Percentiles rank a stretch among this genome's conserved stretches.
Evolutionary conservation across 2,888 invertebrate genomes (phyloP).

Genomic region (Tetropium fuscum): DNA sequence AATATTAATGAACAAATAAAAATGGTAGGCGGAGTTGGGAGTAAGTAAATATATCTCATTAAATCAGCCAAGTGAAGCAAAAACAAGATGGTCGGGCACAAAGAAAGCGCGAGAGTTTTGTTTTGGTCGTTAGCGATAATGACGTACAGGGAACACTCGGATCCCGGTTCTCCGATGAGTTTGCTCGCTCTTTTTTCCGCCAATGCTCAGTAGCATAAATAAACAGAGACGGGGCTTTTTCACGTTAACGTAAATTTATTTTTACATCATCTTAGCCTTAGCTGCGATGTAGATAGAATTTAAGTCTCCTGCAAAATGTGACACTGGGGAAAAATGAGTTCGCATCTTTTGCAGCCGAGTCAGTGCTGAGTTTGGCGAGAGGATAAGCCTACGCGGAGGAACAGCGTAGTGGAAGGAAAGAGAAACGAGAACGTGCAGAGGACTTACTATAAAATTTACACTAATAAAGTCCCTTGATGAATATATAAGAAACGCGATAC

Average conservation of each 20-base stretch:
- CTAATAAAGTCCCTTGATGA: slow-evolving; percentile 65
- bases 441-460: slow-evolving; percentile 49
- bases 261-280: slow-evolving; percentile 55
- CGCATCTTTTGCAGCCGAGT: slow-evolving; percentile 42
- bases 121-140: slow-evolving; percentile 64
- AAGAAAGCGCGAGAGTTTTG: slow-evolving; percentile 62
- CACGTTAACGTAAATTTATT: slow-evolving; percentile 53
- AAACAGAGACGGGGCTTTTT: slow-evolving; percentile 25
- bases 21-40: slow-evolving; percentile 31
- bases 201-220: slow-evolving; percentile 13
- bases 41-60: slow-evolving; percentile 56
- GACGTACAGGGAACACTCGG: slow-evolving; percentile 59
- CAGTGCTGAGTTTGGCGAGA: slow-evolving; percentile 28
- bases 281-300: slow-evolving; percentile 58
- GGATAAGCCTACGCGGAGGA: slow-evolving; percentile 29
- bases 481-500: slow-evolving; percentile 65
- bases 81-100: slow-evolving; percentile 64
- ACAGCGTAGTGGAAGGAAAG: slow-evolving; percentile 32
- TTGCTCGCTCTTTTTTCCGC: slow-evolving; percentile 34
- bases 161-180: slow-evolving; percentile 42
- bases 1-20: slow-evolving; percentile 16
- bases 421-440: slow-evolving; percentile 31
- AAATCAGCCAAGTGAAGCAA: slow-evolving; percentile 64
- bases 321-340: slow-evolving; percentile 62
- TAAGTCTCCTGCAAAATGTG: slow-evolving; percentile 61